Conservation (phyloP, 2,113 vertebrate species). For the Chrysochloris asiatica region DNA sequence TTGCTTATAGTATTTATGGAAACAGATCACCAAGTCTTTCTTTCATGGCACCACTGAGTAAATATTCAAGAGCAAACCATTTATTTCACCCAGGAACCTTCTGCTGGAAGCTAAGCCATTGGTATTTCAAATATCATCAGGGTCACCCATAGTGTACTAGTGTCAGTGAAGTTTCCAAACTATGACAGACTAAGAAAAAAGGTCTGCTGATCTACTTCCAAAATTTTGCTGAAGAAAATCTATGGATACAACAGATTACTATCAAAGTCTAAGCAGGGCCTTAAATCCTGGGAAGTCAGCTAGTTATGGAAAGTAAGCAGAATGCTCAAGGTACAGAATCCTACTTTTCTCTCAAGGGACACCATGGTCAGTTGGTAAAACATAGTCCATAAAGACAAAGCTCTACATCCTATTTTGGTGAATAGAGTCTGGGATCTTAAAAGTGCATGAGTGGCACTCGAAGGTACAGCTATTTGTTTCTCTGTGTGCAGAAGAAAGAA, state of each 20-base stretch:
- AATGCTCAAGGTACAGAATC: constrained; percentile 13
- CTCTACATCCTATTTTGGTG: too few species aligned
- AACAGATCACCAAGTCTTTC: neutral
- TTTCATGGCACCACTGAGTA: neutral
- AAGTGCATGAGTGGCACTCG: too few species aligned
- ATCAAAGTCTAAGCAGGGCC: neutral
- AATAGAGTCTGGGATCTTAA: too few species aligned
- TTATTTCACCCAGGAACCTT: neutral
- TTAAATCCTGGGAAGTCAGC: neutral
- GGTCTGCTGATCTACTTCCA: too few species aligned
- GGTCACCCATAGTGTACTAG: too few species aligned
- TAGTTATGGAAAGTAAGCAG: neutral
- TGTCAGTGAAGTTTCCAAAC: too few species aligned
- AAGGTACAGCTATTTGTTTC: too few species aligned
- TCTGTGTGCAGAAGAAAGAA: too few species aligned
- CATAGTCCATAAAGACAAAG: too few species aligned
- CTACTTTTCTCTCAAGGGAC: neutral
- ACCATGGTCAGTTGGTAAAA: neutral
- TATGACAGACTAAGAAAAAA: too few species aligned
- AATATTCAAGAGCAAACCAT: neutral
- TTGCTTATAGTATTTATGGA: neutral
- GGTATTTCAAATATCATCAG: too few species aligned
- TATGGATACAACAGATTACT: neutral
- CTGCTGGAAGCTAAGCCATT: neutral
- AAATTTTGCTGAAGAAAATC: neutral